A percentile compares a stretch with the other conserved stretches of the same genome.
phyloP scores from a whole-genome alignment of 2,888 invertebrate genomes.

The Phalera bucephala region DNA sequence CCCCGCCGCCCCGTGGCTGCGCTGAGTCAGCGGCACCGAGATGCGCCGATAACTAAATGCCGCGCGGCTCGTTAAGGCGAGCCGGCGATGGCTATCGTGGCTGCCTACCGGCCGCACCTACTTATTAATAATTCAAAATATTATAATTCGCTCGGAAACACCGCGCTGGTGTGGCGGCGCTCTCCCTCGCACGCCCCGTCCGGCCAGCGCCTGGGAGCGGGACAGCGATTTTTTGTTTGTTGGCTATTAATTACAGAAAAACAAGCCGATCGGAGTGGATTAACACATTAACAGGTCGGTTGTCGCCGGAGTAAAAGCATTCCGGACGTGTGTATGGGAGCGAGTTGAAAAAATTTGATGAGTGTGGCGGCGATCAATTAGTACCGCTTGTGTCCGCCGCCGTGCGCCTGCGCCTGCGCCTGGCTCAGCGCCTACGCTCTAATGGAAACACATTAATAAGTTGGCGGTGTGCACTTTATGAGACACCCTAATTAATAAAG shows the following conservation, averaged over 20 bases:
- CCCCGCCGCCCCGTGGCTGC: slow-evolving; percentile 17
- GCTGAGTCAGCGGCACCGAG: slow-evolving; percentile 8
- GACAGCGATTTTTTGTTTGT: slow-evolving; percentile 51
- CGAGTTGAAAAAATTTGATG: slow-evolving; percentile 48
- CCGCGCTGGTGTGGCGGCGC: slow-evolving; percentile 3
- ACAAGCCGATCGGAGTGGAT: slow-evolving; percentile 74
- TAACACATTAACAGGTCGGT: slow-evolving; percentile 75
- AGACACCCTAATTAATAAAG: neutral
- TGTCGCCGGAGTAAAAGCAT: slow-evolving; percentile 74
- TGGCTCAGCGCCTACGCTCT: slow-evolving; percentile 9
- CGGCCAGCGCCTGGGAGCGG: slow-evolving; percentile 29
- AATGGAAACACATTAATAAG: neutral
- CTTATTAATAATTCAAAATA: slow-evolving; percentile 31
- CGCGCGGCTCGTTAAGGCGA: slow-evolving; percentile 15
- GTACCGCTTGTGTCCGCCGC: slow-evolving; percentile 30
- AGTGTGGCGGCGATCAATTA: slow-evolving; percentile 48
- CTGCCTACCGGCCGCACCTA: slow-evolving; percentile 8
- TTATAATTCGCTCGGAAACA: slow-evolving; percentile 10
- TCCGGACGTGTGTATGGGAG: slow-evolving; percentile 56
- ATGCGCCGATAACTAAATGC: slow-evolving; percentile 36
- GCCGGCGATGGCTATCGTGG: slow-evolving; percentile 12
- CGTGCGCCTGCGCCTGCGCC: slow-evolving; percentile 24
- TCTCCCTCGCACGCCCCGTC: slow-evolving; percentile 17
- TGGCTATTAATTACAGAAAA: slow-evolving; percentile 69
- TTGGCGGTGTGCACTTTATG: neutral